These are phyloP conservation scores for Larimichthys crocea DNA, from an alignment of 2,113 vertebrate genomes.

Conservation along the genomic window DNA sequence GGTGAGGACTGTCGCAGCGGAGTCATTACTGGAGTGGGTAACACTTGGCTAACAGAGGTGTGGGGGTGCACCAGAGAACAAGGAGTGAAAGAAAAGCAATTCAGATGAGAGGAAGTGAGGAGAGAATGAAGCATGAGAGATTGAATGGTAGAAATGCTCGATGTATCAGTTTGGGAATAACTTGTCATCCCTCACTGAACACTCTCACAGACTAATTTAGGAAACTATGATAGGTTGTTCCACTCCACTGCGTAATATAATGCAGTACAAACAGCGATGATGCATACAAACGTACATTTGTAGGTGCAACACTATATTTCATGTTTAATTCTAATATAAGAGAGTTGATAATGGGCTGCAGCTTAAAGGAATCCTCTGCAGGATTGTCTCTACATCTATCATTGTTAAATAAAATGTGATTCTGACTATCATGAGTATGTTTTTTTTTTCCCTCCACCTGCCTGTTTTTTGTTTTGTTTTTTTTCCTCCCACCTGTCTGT, in stretches of 20 bases:
- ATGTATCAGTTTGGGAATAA: constrained; percentile 62
- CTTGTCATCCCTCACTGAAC: constrained; percentile 60
- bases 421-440: constrained; percentile 3
- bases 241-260: constrained; percentile 58
- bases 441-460: constrained; percentile 28
- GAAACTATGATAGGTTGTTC: constrained; percentile 67
- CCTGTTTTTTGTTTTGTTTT: neutral
- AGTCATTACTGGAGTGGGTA: constrained; percentile 67
- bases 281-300: constrained; percentile 54
- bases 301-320: constrained; percentile 48
- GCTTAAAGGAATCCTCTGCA: constrained; percentile 6
- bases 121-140: constrained; percentile 46
- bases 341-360: constrained; percentile 16
- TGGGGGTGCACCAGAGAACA: constrained; percentile 21
- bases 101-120: constrained; percentile 51
- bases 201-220: constrained; percentile 69
- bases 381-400: constrained; percentile 21
- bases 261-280: constrained; percentile 49
- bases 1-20: constrained; percentile 66
- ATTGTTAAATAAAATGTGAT: constrained; percentile 38
- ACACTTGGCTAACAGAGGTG: constrained; percentile 50
- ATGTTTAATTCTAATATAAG: constrained; percentile 39
- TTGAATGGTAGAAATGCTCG: constrained; percentile 55
- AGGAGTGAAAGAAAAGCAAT: constrained; percentile 59
- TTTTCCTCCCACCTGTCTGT: constrained; percentile 17